phyloP scores from a whole-genome alignment of 2,797 vertebrate genomes.

The Erpetoichthys calabaricus region DNA sequence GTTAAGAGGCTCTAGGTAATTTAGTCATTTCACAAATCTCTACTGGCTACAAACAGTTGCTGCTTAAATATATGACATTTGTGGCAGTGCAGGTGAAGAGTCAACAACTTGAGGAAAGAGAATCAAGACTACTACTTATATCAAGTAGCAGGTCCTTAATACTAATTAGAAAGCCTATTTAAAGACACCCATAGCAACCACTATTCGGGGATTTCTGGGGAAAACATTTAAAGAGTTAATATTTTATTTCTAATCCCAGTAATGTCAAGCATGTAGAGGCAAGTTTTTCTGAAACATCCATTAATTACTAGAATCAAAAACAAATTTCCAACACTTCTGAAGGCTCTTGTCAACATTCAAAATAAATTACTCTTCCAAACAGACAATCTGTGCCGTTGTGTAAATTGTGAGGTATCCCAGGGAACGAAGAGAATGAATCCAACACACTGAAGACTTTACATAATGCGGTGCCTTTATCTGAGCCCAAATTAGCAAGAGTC shows the following conservation, averaged over 20 bases:
- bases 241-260: constrained; percentile 6
- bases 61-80: no score
- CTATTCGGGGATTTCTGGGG: background rate
- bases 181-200: background rate
- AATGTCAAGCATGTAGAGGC: constrained; percentile 4
- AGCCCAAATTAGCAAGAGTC: no score
- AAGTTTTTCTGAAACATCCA: constrained; percentile 5
- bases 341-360: background rate
- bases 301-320: constrained; percentile 4
- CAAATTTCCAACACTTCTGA: background rate
- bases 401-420: constrained; percentile 4
- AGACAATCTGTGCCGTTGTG: background rate
- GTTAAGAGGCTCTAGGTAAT: no score
- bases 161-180: constrained; percentile 1
- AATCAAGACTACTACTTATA: background rate
- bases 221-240: background rate
- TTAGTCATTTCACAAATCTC: no score
- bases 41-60: no score
- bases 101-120: background rate
- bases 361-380: background rate
- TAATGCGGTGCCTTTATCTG: no score
- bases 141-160: background rate
- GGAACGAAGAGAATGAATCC: background rate
- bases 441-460: background rate
- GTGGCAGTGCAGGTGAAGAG: background rate